Evolutionary conservation across 2,113 vertebrate species (phyloP).

Genomic region (Hippopotamus amphibius): DNA sequence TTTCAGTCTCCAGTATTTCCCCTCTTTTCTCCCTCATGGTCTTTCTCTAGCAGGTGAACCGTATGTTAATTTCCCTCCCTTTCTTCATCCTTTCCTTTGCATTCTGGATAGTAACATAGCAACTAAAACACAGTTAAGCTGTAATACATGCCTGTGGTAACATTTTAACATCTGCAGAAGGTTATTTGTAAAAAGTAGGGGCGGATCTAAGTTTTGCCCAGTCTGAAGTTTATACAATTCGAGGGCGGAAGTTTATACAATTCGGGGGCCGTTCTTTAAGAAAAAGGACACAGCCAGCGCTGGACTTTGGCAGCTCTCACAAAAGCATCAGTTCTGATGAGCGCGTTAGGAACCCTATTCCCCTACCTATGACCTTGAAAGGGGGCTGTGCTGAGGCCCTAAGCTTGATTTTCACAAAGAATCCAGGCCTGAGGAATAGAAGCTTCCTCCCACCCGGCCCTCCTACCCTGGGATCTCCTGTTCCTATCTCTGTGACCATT

Average conservation of each 20-base stretch:
- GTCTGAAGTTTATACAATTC: too few relatives aligned
- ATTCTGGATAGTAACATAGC: neutral
- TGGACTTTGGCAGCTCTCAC: neutral
- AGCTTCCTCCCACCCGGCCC: fast-evolving
- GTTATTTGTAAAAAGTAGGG: neutral
- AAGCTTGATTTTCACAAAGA: too few relatives aligned
- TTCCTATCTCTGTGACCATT: fast-evolving
- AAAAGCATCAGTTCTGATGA: neutral
- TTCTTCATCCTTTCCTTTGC: neutral
- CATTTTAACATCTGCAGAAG: neutral
- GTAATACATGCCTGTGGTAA: fast-evolving
- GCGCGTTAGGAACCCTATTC: fast-evolving
- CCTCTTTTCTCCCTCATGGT: neutral
- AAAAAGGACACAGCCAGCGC: neutral
- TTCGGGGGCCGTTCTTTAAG: neutral
- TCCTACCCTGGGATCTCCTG: fast-evolving
- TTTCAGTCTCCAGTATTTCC: neutral
- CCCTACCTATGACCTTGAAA: neutral
- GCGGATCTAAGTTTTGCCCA: fast-evolving
- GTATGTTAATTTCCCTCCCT: neutral
- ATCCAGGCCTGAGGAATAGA: neutral
- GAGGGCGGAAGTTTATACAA: too few relatives aligned
- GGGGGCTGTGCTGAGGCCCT: neutral
- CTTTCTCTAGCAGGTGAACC: neutral
- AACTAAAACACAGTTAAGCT: neutral